Base-by-base conservation (phyloP, 2,113 vertebrate species). In the Carettochelys insculpta region DNA sequence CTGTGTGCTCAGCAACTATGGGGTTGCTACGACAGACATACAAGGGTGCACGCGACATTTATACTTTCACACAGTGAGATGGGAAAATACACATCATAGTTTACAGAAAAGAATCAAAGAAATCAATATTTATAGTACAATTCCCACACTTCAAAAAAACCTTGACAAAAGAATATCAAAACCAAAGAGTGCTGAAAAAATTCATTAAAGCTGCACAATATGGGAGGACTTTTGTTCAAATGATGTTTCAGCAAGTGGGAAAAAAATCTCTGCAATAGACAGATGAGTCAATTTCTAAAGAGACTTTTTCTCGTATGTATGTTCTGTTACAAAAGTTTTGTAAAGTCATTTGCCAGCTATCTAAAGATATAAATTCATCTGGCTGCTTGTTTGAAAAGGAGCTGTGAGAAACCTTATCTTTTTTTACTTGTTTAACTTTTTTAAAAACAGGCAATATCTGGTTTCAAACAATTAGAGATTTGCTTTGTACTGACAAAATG, bases 381-480 rank as follows among this genome's bases (percentile, higher is more conserved):
- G 88, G 76, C 16, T 93, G 80, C 90, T 90, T 93, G 89, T 84
- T 95, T 94, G 22, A 89, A 95, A 94, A 83, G 34, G 41, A 88
- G 68, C 76, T 41, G 77, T 54, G 83, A 97, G 90, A 90, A 78
- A 97, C 65, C 89, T 92, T 93, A 76, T 52, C 77, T 88, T 75
- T 56, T 56, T 58, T 82, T 93, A 80, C 88, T 92, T 92, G 82
- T 78, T 95, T 94, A 95, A 95, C 54, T 92, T 85, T 65, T 83
- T 92, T 87, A 90, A 93, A 94, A 86, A 95, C 91, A 95, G 54
- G 82, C 56, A 85, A 48, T 80, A 77, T 76, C 83, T 94, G 89
- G 95, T 94, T 95, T 94, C 52, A 96, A 80, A 94, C 90, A 97
- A 95, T 93, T 95, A 95, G 77, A 94, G 90, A 75, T 0, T 0